Conservation (phyloP, 1,140 invertebrate genomes). For the Wiebesia pumilae region DNA sequence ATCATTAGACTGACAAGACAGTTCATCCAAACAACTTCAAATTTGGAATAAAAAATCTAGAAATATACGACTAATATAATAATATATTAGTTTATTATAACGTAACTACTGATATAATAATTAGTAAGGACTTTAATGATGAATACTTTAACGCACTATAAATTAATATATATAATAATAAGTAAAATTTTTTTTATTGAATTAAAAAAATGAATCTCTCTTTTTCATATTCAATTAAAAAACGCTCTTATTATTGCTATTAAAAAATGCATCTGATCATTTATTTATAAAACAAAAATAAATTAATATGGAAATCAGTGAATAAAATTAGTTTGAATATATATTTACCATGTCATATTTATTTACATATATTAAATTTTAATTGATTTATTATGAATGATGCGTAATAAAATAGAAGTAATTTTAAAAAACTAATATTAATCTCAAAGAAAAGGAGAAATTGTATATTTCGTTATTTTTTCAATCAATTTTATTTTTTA, state of each 20-base stretch:
- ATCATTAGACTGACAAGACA: no score
- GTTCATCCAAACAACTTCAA: no score
- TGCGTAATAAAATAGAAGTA: neutral
- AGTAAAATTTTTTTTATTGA: no score
- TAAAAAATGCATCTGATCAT: no score
- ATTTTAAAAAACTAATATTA: neutral
- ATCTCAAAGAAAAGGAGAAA: neutral
- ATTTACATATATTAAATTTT: neutral
- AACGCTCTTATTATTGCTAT: no score
- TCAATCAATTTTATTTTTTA: neutral
- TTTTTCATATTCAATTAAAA: no score
- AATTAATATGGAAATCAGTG: neutral
- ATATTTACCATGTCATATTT: no score
- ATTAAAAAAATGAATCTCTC: no score
- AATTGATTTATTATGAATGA: neutral
- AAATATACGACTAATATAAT: no score
- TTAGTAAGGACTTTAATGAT: neutral
- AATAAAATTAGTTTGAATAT: neutral
- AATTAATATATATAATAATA: neutral
- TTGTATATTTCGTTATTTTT: neutral
- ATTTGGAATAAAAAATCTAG: no score
- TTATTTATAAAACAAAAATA: no score
- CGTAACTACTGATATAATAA: neutral
- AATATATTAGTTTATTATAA: no score
- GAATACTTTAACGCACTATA: neutral